Evolutionary conservation across 2,888 invertebrate species (phyloP), one percentile per base, ranked within the genome.

Genomic region (Sinodicranocentrus sp.): DNA sequence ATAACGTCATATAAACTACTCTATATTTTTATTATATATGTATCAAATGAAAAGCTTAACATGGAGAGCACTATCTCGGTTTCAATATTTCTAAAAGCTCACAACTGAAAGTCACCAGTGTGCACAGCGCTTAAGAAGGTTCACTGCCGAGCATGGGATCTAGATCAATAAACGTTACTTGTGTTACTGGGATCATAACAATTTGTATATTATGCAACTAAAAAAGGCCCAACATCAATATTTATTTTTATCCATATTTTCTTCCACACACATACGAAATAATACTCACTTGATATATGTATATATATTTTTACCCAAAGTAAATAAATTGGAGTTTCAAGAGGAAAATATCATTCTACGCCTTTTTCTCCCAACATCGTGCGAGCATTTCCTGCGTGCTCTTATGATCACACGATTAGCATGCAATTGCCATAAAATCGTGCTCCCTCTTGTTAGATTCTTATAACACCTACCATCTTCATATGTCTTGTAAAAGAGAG

Each of bases 371-470:
- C 28, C 3, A 6, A 33, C 33, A 33, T 33, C 10, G 10, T 33
- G n/a, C n/a, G 33, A 10, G 33, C 33, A 33, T 33, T 80, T 67
- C 57, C 33, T 72, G 79, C 48, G 67, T 72, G 80, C 57, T 80
- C 65, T 57, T 68, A 82, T 61, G 75, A 75, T 82, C 70, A 52
- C 82, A 68, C 75, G 82, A 82, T 82, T 82, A 82, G 82, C 75
- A 82, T 82, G 70, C 61, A 3, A 63, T 43, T 61, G 48, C 61
- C 68, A 82, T 82, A 82, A 76, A 82, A 82, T 70, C 75, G 68
- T 82, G 70, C 73, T 73, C 67, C 63, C 72, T 17, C 39, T 19
- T n/a, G 13, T 48, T n/a, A 33, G 33, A 3, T 33, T n/a, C n/a
- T 48, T n/a, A n/a, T n/a, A n/a, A n/a, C n/a, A n/a, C 48, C 48